Percentiles rank a stretch among this genome's conserved stretches.
These are phyloP conservation scores for Bombus superbus DNA, from an alignment of 1,140 invertebrate species.

Conservation along the genomic window DNA sequence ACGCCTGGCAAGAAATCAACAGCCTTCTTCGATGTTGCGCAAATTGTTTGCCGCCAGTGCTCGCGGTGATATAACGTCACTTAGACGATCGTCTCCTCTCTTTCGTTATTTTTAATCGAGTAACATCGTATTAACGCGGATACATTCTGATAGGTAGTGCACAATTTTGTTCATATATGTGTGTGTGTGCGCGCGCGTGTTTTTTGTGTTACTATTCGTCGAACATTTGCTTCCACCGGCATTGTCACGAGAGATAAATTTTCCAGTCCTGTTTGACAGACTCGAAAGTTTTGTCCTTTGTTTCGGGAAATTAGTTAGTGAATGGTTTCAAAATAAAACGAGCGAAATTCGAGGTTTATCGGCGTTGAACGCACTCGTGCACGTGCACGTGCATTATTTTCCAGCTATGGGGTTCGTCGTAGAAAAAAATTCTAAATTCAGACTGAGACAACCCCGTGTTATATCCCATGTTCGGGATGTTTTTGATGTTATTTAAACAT, in stretches of 20 bases:
- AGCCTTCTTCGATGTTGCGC: neutral
- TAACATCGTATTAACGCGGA: neutral
- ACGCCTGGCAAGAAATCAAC: neutral
- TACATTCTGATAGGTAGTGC: neutral
- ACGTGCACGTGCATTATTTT: neutral
- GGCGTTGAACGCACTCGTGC: neutral
- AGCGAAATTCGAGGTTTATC: neutral
- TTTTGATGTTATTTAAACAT: too few species aligned
- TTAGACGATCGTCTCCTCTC: neutral
- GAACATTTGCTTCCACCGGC: neutral
- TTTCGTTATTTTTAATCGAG: neutral
- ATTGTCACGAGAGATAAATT: neutral
- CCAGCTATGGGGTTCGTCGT: neutral
- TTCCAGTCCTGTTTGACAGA: neutral
- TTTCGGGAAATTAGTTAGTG: neutral
- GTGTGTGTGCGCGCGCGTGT: too few species aligned
- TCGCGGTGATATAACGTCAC: neutral
- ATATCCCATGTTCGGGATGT: too few species aligned
- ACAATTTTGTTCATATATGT: neutral
- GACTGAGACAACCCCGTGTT: too few species aligned
- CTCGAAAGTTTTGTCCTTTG: slow-evolving; percentile 1
- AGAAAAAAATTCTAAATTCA: too few species aligned
- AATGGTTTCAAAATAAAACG: neutral
- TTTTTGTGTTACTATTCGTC: neutral
- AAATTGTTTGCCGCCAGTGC: neutral